Evolutionary conservation across 2,888 invertebrate species (phyloP).

Genomic region (Diploptera punctata): DNA sequence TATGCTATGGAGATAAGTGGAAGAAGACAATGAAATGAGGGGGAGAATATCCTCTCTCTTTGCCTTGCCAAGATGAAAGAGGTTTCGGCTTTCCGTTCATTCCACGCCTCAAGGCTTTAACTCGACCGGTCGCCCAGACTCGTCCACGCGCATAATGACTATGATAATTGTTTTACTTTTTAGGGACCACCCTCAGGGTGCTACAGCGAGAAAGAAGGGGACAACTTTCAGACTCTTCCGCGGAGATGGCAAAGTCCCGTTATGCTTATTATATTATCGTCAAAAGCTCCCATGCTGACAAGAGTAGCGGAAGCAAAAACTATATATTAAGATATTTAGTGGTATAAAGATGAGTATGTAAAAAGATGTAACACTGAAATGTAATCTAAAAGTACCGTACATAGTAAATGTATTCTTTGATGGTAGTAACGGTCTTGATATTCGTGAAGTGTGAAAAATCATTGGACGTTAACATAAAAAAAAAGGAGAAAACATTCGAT

Average conservation of each 20-base stretch:
- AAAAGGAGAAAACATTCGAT: no score
- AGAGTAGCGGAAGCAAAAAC: no score
- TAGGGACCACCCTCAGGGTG: neutral
- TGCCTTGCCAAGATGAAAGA: neutral
- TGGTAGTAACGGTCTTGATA: no score
- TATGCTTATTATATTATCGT: neutral
- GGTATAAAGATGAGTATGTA: no score
- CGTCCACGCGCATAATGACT: neutral
- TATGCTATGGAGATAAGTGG: neutral
- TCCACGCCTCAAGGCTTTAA: neutral
- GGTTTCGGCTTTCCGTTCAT: no score
- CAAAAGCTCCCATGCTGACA: no score
- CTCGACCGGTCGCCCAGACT: neutral
- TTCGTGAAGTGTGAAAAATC: no score
- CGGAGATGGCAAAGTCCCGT: neutral
- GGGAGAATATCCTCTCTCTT: neutral
- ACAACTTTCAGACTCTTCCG: neutral
- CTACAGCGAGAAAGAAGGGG: neutral
- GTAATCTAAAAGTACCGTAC: no score
- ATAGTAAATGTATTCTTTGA: no score
- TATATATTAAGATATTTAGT: no score
- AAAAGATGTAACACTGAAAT: no score
- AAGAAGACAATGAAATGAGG: neutral
- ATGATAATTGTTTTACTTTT: slow-evolving; percentile 28
- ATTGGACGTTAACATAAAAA: no score